Evolutionary conservation across 1,140 invertebrate species (phyloP), one percentile per base, ranked within the genome.

Genomic region (Trichogramma pretiosum): DNA sequence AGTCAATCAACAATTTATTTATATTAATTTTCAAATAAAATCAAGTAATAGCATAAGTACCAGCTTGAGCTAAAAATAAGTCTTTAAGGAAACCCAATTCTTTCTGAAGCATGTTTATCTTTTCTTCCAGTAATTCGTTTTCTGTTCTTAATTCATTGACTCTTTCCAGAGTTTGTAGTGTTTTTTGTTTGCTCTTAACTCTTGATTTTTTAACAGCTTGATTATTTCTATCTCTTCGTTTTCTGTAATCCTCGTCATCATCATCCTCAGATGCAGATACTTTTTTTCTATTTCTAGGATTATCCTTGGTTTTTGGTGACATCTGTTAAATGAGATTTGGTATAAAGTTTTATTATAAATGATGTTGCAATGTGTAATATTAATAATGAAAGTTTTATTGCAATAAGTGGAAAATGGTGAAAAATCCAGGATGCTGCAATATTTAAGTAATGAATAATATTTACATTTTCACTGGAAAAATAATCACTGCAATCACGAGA

Each of bases 141-240:
- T 93, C 89, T 23, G 76, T 78, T 57, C 82, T 80, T 9, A 94
- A 62, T 57, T 84, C 77, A 56, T 80, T 82, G 0, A 93, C 89
- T 56, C 87, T 67, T 42, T 82, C 77, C 39, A 87, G 73, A 5
- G 89, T 92, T 60, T 91, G 83, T 56, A 83, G 80, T n/a, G 89
- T 85, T 47, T 80, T 73, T 57, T 84, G 72, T 64, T 90, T 89
- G 42, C 85, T 87, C 68, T 93, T 93, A 28, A 84, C 87, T 54
- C 91, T 76, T 52, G 87, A 90, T 58, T 89, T 84, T 61, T 91
- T 88, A 2, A 93, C 91, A 32, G 90, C 90, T 81, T 88, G 77
- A 72, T 93, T 93, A 71, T 93, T 93, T 59, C 87, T 77, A 57
- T 88, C 85, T 19, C 89, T 72, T 35, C 83, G 79, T 55, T 79